Conservation (phyloP, 2,113 vertebrate genomes). For the Thinocorus orbignyianus region DNA sequence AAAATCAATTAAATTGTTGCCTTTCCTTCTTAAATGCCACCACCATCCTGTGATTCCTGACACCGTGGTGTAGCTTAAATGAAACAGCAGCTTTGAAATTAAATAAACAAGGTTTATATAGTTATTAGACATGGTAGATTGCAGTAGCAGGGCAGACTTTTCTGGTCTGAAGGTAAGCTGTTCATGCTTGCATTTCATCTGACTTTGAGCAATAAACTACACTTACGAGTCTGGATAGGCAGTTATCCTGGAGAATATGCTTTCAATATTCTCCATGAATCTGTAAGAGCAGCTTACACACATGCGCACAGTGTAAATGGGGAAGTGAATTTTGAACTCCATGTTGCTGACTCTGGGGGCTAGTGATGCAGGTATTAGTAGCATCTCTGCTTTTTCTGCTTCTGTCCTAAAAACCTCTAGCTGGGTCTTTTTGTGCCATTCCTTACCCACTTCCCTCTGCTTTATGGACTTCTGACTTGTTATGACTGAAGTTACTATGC, state of each 20-base stretch:
- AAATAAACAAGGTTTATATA: constrained; percentile 27
- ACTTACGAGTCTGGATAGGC: background rate
- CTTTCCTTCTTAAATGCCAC: constrained; percentile 28
- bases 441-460: background rate
- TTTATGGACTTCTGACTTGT: background rate
- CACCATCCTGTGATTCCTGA: constrained; percentile 11
- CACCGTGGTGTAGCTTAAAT: background rate
- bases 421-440: background rate
- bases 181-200: constrained; percentile 2
- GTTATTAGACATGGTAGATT: constrained; percentile 14
- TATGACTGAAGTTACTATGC: background rate
- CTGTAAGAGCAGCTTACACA: background rate
- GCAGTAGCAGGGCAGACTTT: constrained; percentile 7
- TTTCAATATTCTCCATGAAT: background rate
- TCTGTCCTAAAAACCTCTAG: background rate
- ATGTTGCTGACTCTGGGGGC: background rate
- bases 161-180: constrained; percentile 15
- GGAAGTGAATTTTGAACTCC: background rate
- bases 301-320: background rate
- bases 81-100: constrained; percentile 53
- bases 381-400: background rate
- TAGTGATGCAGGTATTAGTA: background rate
- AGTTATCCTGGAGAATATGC: background rate
- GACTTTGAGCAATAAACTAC: background rate
- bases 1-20: constrained; percentile 38